Evolutionary conservation across 2,888 invertebrate genomes (phyloP).

Genomic region (Galerucella pusilla): DNA sequence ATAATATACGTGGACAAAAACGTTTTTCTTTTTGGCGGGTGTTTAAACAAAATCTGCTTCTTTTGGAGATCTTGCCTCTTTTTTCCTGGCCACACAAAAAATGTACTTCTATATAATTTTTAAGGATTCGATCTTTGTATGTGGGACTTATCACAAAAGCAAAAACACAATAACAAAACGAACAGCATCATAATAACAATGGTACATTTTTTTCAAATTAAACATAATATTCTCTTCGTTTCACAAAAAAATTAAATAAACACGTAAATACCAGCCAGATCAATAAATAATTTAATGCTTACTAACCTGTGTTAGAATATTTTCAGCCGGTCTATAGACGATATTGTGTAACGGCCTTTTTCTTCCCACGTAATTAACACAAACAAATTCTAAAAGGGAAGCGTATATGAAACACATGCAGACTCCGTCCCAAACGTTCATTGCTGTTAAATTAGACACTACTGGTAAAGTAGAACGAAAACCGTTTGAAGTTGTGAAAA

Average conservation of each 20-base stretch:
- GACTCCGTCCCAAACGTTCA: constrained; percentile 98
- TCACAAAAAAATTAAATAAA: background rate
- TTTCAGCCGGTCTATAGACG: constrained; percentile 89
- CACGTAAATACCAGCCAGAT: background rate
- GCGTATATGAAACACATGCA: constrained; percentile 98
- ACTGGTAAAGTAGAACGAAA: constrained; percentile 93
- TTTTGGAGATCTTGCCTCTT: constrained; percentile 2
- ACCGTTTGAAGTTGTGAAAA: constrained; percentile 95
- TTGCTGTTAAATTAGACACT: constrained; percentile 92
- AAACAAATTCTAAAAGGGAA: constrained; percentile 91
- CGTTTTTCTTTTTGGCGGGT: background rate
- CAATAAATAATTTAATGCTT: background rate
- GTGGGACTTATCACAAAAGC: background rate
- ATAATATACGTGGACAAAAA: background rate
- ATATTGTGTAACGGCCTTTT: constrained; percentile 90
- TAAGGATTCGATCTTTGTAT: background rate
- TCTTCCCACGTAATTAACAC: constrained; percentile 94
- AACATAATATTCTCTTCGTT: background rate
- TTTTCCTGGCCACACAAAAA: background rate
- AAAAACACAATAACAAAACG: background rate
- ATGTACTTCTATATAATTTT: background rate
- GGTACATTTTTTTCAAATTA: too few relatives aligned
- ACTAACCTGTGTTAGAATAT: constrained; percentile 89
- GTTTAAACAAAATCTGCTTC: background rate
- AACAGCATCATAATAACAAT: background rate